Evolutionary conservation across 2,888 invertebrate genomes (phyloP).

Genomic region (Drosophila infuscata): DNA sequence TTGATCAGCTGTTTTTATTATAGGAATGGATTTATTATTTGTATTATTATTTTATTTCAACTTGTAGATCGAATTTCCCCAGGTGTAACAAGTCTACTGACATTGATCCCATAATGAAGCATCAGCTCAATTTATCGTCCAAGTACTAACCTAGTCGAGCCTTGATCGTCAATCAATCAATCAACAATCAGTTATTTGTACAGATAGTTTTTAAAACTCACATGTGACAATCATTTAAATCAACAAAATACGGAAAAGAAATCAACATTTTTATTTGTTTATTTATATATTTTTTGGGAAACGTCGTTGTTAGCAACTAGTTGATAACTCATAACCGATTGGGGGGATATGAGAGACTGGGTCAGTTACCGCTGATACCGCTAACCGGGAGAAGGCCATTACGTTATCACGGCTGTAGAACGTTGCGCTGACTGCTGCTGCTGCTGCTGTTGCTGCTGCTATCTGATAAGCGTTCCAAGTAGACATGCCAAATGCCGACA

Average conservation of each 20-base stretch:
- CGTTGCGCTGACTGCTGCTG: slow-evolving; percentile 15
- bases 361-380: slow-evolving; percentile 11
- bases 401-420: slow-evolving; percentile 39
- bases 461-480: slow-evolving; percentile 43
- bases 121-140: not conserved
- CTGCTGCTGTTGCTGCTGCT: slow-evolving; percentile 27
- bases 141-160: not conserved
- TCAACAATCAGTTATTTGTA: not conserved
- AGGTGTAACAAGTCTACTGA: not conserved
- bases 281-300: not conserved
- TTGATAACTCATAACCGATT: not conserved
- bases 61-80: not conserved
- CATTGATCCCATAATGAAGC: not conserved
- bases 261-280: not conserved
- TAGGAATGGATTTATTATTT: too few species aligned
- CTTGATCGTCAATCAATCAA: not conserved
- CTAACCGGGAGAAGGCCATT: not conserved
- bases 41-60: not conserved
- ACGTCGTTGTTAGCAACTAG: not conserved
- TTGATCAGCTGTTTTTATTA: not conserved
- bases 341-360: slow-evolving; percentile 1
- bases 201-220: not conserved
- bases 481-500: slow-evolving; percentile 35
- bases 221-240: not conserved
- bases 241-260: not conserved